Conservation (phyloP, 2,888 invertebrate species). For the Chymomyza caudatula region DNA sequence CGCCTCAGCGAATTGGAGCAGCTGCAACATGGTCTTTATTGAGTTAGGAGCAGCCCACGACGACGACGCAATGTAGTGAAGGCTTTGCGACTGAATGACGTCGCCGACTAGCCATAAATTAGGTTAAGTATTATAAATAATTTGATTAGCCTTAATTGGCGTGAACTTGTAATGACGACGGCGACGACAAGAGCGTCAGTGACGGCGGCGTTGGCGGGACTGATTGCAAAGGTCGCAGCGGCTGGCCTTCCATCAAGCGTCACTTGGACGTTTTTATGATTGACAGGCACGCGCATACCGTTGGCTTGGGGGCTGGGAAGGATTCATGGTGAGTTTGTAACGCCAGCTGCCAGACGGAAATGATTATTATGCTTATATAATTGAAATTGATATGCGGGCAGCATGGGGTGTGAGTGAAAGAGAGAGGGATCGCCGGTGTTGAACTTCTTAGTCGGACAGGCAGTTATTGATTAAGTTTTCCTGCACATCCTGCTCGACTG, state of each 20-base stretch:
- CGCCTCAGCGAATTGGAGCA: constrained; percentile 43
- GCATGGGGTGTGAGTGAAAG: background rate
- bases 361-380: constrained; percentile 62
- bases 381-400: constrained; percentile 65
- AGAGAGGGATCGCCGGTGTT: background rate
- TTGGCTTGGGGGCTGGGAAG: background rate
- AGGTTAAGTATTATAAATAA: constrained; percentile 76
- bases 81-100: constrained; percentile 8
- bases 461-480: constrained; percentile 8
- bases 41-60: constrained; percentile 36
- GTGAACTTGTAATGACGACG: constrained; percentile 50
- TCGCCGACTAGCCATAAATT: constrained; percentile 62
- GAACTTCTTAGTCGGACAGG: background rate
- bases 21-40: constrained; percentile 51
- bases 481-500: background rate
- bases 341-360: constrained; percentile 53
- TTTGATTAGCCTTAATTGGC: constrained; percentile 75
- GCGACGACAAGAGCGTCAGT: background rate
- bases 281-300: constrained; percentile 44
- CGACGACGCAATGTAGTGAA: constrained; percentile 7
- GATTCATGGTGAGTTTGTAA: background rate
- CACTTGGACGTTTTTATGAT: constrained; percentile 39
- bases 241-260: constrained; percentile 18
- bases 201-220: background rate
- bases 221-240: constrained; percentile 16